Conservation (phyloP, 2,797 vertebrate species). For the Darevskia nairensis region DNA sequence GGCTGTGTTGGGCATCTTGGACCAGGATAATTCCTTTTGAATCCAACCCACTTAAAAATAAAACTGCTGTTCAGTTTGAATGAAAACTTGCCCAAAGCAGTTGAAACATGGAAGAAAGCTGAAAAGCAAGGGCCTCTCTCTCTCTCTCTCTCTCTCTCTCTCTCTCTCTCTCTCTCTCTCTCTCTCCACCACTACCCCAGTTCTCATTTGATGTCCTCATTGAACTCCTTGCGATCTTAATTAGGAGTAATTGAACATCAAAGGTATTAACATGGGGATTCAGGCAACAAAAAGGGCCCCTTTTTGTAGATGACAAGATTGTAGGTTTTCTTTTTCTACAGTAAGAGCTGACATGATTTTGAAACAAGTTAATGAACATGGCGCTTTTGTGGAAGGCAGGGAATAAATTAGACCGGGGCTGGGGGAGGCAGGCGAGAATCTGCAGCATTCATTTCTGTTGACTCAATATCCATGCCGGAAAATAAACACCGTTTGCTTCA, state of each 20-base stretch:
- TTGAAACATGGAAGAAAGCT: no score
- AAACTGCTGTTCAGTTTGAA: not conserved
- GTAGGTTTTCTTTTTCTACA: not conserved
- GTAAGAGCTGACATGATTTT: not conserved
- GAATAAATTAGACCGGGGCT: not conserved
- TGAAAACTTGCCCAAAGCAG: not conserved
- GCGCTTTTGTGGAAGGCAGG: no score
- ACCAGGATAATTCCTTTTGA: no score
- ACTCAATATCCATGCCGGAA: not conserved
- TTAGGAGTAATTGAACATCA: not conserved
- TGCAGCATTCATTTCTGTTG: no score
- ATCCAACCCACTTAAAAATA: no score
- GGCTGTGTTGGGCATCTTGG: no score
- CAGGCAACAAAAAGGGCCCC: not conserved
- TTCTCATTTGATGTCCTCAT: not conserved
- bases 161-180: no score
- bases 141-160: no score
- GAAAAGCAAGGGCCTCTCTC: not conserved
- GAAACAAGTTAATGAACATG: not conserved
- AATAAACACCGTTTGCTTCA: not conserved
- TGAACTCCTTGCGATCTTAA: not conserved
- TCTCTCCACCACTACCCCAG: not conserved
- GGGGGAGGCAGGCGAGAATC: not conserved
- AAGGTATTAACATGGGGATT: not conserved
- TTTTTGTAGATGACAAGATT: conserved; percentile 3